These are phyloP conservation scores for Nasonia longicornis DNA, from an alignment of 1,140 invertebrate genomes.

Conservation along the genomic window DNA sequence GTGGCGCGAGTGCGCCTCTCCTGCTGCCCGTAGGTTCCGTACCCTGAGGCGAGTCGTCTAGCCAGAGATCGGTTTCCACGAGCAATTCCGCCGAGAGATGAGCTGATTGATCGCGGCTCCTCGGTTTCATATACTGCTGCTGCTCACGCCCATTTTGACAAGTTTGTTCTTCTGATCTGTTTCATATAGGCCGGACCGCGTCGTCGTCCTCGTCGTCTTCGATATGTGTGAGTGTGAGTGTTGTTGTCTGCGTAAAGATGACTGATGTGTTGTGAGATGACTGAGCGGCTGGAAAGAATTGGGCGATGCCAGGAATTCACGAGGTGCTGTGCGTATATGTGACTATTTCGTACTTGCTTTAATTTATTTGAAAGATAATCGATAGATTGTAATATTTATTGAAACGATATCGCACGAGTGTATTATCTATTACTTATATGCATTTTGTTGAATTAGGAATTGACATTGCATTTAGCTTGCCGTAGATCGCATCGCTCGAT, in stretches of 20 bases:
- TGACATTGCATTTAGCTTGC: too few species aligned
- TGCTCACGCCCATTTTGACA: background rate
- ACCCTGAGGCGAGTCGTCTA: constrained; percentile 49
- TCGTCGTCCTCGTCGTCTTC: background rate
- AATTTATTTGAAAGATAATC: background rate
- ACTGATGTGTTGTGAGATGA: background rate
- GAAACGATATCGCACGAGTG: background rate
- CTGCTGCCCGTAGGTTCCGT: constrained; percentile 57
- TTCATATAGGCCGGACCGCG: background rate
- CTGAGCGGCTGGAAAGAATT: background rate
- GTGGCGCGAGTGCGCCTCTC: constrained; percentile 60
- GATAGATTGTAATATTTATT: background rate
- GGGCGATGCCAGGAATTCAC: background rate
- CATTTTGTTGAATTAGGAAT: too few species aligned
- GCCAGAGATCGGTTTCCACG: background rate
- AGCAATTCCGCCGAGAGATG: background rate
- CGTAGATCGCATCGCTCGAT: too few species aligned
- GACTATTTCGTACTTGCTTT: background rate
- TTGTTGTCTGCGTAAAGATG: background rate
- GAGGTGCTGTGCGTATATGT: background rate
- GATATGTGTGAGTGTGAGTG: background rate
- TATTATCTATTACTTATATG: background rate
- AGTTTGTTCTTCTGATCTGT: background rate
- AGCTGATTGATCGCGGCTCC: background rate
- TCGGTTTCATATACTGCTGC: background rate